Evolutionary conservation across 2,113 vertebrate species (phyloP).

Genomic region (Raja brachyura): DNA sequence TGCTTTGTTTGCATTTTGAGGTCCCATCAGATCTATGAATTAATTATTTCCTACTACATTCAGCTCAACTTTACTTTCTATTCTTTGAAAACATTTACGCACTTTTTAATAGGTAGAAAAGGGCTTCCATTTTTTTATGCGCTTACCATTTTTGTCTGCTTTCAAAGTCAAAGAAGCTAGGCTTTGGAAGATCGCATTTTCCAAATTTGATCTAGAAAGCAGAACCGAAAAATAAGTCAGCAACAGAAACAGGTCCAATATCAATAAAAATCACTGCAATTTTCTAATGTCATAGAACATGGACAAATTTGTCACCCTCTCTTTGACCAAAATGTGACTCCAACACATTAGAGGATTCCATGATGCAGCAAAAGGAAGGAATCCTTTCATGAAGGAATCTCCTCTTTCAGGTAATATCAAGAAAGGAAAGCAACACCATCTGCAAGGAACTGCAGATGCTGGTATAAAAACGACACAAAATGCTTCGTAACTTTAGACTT

Average conservation of each 20-base stretch:
- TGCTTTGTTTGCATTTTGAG: too few relatives aligned
- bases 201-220: slow-evolving; percentile 79
- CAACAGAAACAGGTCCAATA: slow-evolving; percentile 43
- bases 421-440: too few relatives aligned
- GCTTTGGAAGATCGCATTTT: slow-evolving; percentile 83
- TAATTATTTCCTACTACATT: not conserved
- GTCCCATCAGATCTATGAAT: too few relatives aligned
- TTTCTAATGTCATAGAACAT: slow-evolving; percentile 42
- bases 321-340: slow-evolving; percentile 30
- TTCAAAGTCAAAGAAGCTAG: slow-evolving; percentile 95
- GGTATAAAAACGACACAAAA: too few relatives aligned
- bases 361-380: too few relatives aligned
- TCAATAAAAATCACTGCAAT: slow-evolving; percentile 42
- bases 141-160: slow-evolving; percentile 96
- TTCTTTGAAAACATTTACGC: not conserved
- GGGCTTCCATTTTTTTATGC: not conserved
- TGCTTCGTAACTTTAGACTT: too few relatives aligned
- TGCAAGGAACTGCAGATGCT: too few relatives aligned
- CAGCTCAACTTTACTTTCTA: not conserved
- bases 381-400: too few relatives aligned
- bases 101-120: not conserved
- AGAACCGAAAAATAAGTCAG: slow-evolving; percentile 42
- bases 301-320: slow-evolving; percentile 41
- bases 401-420: too few relatives aligned
- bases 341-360: too few relatives aligned